Percentiles rank a stretch among this genome's conserved stretches.
phyloP scores from a whole-genome alignment of 2,797 vertebrate species.

The Sandelia bainsii region DNA sequence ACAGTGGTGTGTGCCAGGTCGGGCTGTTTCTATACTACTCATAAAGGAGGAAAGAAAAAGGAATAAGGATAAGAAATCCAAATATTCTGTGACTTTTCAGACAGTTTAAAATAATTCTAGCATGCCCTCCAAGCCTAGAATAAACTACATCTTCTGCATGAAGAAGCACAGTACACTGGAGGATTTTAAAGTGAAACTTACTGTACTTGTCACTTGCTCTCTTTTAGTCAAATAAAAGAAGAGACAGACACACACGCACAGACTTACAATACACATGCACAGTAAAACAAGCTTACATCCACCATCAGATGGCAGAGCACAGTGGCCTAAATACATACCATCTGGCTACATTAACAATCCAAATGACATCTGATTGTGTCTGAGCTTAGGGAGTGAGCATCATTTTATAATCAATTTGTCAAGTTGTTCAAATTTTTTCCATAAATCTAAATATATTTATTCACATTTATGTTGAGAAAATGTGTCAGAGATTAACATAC shows the following conservation, averaged over 20 bases:
- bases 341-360: conserved; percentile 71
- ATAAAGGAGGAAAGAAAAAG: conserved; percentile 16
- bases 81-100: conserved; percentile 47
- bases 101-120: conserved; percentile 43
- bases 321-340: conserved; percentile 72
- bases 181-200: conserved; percentile 44
- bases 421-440: conserved; percentile 64
- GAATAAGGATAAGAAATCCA: conserved; percentile 17
- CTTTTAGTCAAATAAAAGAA: conserved; percentile 21
- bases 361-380: conserved; percentile 70
- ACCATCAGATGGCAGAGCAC: conserved; percentile 63
- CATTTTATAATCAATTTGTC: conserved; percentile 71
- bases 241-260: conserved; percentile 19
- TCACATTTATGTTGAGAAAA: conserved; percentile 52
- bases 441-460: conserved; percentile 64
- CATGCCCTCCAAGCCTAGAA: conserved; percentile 10
- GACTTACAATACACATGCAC: conserved; percentile 34
- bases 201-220: conserved; percentile 31
- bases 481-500: conserved; percentile 33
- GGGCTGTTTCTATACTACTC: conserved; percentile 28
- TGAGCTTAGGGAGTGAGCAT: conserved; percentile 57
- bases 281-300: conserved; percentile 49
- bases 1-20: conserved; percentile 23
- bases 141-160: conserved; percentile 30
- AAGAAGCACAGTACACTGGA: conserved; percentile 25